Percentiles rank a stretch among this genome's conserved stretches.
Conservation (phyloP, 2,888 invertebrate species). For the Caenorhabditis panamensis region DNA sequence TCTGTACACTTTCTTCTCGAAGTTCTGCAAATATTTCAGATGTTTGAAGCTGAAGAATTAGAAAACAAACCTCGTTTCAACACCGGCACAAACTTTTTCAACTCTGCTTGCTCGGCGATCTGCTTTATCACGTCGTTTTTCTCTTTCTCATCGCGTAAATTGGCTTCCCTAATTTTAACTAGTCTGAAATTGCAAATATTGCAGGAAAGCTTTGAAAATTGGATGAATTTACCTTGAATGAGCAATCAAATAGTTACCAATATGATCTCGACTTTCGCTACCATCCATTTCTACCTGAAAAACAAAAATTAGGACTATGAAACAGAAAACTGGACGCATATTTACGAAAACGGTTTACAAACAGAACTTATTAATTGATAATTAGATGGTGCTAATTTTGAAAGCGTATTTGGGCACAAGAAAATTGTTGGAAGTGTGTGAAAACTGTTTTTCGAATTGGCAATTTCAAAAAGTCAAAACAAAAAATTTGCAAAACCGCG, state of each 20-base stretch:
- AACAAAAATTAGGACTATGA: too few species aligned
- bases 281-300: conserved; percentile 19
- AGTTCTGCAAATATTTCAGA: not conserved
- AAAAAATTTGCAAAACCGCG: conserved; percentile 1
- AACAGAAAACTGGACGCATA: too few species aligned
- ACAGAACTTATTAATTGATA: too few species aligned
- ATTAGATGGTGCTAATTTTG: too few species aligned
- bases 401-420: too few species aligned
- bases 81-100: conserved; percentile 1
- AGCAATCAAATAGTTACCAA: conserved; percentile 24
- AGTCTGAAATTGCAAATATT: conserved; percentile 23
- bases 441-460: not conserved
- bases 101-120: conserved; percentile 32
- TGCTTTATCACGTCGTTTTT: conserved; percentile 37
- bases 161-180: conserved; percentile 15
- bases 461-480: not conserved
- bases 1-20: conserved; percentile 20
- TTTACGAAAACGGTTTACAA: too few species aligned
- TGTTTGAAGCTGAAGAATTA: not conserved
- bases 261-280: conserved; percentile 4
- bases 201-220: not conserved
- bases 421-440: conserved; percentile 2
- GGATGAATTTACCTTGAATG: conserved; percentile 25
- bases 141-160: conserved; percentile 17
- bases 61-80: conserved; percentile 27